These are phyloP conservation scores for Gymnobelideus leadbeateri DNA, from an alignment of 2,113 vertebrate genomes.

Conservation along the genomic window DNA sequence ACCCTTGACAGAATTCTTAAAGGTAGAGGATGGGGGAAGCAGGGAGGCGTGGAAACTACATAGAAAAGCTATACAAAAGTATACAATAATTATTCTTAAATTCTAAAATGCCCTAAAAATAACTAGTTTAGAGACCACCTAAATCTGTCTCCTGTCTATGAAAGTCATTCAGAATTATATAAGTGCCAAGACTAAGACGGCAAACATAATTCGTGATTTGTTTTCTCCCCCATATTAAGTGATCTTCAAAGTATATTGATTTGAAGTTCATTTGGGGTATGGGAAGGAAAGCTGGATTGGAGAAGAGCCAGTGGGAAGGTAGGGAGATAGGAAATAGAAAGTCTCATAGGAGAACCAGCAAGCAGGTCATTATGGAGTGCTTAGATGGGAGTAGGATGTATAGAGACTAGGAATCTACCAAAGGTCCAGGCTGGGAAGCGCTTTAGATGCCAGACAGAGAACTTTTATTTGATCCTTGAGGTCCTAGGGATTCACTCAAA, in stretches of 20 bases:
- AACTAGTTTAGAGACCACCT: background rate
- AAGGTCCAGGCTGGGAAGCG: background rate
- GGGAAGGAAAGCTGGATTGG: background rate
- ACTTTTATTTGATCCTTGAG: background rate
- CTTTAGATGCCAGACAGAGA: background rate
- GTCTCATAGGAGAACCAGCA: background rate
- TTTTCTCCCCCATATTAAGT: background rate
- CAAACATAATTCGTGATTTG: background rate
- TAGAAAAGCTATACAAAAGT: background rate
- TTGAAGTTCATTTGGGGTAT: background rate
- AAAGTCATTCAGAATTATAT: background rate
- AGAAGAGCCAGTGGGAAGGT: background rate
- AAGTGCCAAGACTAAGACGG: background rate
- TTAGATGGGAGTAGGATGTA: background rate
- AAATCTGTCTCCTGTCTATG: background rate
- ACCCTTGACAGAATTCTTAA: accelerated
- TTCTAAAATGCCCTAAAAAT: background rate
- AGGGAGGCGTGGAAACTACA: background rate
- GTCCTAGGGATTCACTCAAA: background rate
- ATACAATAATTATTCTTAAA: background rate
- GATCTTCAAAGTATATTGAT: background rate
- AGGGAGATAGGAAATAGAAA: background rate
- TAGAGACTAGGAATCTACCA: background rate
- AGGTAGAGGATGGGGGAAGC: background rate
- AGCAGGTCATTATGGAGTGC: background rate